A percentile compares a stretch with the other conserved stretches of the same genome.
phyloP scores from a whole-genome alignment of 1,140 invertebrate genomes.

The Chironomus striatipennis region DNA sequence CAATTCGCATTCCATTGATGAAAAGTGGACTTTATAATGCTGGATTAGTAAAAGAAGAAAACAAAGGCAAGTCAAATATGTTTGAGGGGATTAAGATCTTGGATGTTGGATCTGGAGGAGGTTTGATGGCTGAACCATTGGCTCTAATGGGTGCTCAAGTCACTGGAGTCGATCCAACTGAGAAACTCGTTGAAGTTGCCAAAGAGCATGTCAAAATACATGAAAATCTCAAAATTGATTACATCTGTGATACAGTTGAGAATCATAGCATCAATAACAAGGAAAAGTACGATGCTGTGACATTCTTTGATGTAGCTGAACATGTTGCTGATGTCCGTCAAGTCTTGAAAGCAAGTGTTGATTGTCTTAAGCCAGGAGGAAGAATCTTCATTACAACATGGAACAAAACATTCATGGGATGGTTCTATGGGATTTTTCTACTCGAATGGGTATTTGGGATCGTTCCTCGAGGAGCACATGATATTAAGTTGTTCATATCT shows the following conservation, averaged over 20 bases:
- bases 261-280: slow-evolving; percentile 39
- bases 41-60: slow-evolving; percentile 28
- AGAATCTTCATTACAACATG: slow-evolving; percentile 76
- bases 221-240: slow-evolving; percentile 28
- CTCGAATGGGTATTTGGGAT: slow-evolving; percentile 60
- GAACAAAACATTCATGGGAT: slow-evolving; percentile 59
- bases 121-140: slow-evolving; percentile 33
- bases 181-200: slow-evolving; percentile 53
- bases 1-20: slow-evolving; percentile 41
- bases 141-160: slow-evolving; percentile 54
- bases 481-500: slow-evolving; percentile 69
- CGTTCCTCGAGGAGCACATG: slow-evolving; percentile 65
- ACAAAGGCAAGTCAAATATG: slow-evolving; percentile 36
- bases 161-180: slow-evolving; percentile 60
- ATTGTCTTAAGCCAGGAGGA: slow-evolving; percentile 61
- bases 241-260: slow-evolving; percentile 40
- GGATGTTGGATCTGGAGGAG: slow-evolving; percentile 77
- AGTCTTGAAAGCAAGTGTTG: slow-evolving; percentile 56
- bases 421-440: slow-evolving; percentile 50
- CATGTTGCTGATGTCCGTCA: slow-evolving; percentile 59
- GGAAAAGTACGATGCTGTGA: slow-evolving; percentile 56
- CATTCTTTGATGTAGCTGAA: slow-evolving; percentile 74
- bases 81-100: slow-evolving; percentile 55
- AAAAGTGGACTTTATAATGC: slow-evolving; percentile 50
- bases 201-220: slow-evolving; percentile 41